A percentile compares a stretch with the other conserved stretches of the same genome.
Evolutionary conservation across 2,888 invertebrate genomes (phyloP).

Genomic region (Lepidocyrtoides sp.): DNA sequence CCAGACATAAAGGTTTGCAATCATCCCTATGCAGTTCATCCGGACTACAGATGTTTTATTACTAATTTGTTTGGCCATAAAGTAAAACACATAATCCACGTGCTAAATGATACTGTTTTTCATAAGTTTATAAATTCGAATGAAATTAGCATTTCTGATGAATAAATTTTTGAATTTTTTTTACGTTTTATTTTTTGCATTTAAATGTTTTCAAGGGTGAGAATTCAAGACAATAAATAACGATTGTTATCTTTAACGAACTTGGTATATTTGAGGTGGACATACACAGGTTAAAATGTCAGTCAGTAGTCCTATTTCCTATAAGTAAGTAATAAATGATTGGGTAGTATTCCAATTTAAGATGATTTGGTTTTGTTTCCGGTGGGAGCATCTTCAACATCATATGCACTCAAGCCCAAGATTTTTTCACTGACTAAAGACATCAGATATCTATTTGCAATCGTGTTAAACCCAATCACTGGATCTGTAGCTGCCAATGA

Average conservation of each 20-base stretch:
- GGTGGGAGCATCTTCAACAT: not conserved
- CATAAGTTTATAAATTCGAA: conserved; percentile 33
- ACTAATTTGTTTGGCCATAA: conserved; percentile 35
- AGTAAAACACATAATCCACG: not conserved
- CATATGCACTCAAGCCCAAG: not conserved
- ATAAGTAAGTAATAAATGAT: no score
- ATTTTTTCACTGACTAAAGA: conserved; percentile 40
- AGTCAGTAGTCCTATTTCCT: no score
- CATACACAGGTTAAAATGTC: no score
- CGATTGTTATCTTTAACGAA: no score
- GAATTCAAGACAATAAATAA: no score
- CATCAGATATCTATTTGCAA: not conserved
- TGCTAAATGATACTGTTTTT: conserved; percentile 18
- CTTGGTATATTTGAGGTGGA: no score
- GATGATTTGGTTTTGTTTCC: not conserved
- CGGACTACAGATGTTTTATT: conserved; percentile 45
- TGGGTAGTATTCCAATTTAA: no score
- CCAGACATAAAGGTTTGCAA: conserved; percentile 62
- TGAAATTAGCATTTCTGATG: not conserved
- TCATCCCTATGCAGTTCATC: conserved; percentile 53
- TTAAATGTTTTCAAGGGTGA: no score
- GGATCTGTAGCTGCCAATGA: conserved; percentile 39
- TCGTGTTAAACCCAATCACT: conserved; percentile 3
- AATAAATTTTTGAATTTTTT: no score
- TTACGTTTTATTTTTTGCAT: no score